These are phyloP conservation scores for Hemithea aestivaria DNA, from an alignment of 2,888 invertebrate genomes.

Conservation along the genomic window DNA sequence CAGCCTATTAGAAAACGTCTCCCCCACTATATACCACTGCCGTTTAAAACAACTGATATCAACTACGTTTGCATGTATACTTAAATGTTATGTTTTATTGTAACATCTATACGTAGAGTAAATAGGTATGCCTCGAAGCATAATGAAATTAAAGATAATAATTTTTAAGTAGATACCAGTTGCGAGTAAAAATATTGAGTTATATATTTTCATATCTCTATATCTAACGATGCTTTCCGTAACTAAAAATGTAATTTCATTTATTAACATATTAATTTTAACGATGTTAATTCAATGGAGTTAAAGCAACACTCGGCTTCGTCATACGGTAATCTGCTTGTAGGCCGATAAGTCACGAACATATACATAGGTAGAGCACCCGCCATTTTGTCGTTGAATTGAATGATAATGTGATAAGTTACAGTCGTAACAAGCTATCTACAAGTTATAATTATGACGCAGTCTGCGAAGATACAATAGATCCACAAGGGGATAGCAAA, in stretches of 20 bases:
- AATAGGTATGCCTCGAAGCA: no score
- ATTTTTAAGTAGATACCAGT: no score
- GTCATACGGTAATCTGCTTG: conserved; percentile 41
- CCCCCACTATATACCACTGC: conserved; percentile 41
- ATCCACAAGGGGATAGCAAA: background rate
- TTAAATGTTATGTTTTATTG: no score
- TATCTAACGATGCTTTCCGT: no score
- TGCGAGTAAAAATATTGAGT: no score
- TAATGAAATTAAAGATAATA: no score
- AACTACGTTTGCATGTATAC: conserved; percentile 5
- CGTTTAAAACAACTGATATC: conserved; percentile 34
- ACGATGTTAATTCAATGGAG: no score
- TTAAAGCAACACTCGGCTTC: conserved; percentile 14
- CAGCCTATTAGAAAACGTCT: conserved; percentile 50
- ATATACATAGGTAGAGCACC: conserved; percentile 55
- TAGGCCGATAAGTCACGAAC: conserved; percentile 57
- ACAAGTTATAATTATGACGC: conserved; percentile 3
- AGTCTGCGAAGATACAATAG: background rate
- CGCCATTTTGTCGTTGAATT: conserved; percentile 70
- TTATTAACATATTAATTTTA: no score
- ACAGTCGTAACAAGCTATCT: conserved; percentile 24
- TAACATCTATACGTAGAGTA: no score
- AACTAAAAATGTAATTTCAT: no score
- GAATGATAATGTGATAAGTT: conserved; percentile 57
- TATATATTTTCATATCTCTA: no score